Evolutionary conservation across 2,113 vertebrate species (phyloP).

Genomic region (Chrysochloris asiatica): DNA sequence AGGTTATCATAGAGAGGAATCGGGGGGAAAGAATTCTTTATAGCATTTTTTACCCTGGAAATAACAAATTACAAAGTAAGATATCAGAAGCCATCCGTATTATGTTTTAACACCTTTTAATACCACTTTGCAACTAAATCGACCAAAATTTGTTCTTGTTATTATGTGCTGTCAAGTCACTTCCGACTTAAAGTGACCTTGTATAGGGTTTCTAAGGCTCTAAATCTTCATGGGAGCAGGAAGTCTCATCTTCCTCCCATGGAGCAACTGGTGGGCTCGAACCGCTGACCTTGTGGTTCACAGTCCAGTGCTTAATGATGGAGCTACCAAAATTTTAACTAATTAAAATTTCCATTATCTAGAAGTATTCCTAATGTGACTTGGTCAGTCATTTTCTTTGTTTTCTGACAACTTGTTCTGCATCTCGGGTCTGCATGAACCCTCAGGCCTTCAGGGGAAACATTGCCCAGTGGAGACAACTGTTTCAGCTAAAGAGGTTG

Average conservation of each 20-base stretch:
- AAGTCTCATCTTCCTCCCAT: too few relatives aligned
- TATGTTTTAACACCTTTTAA: neutral
- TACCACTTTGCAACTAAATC: slow-evolving; percentile 13
- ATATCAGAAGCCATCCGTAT: slow-evolving; percentile 5
- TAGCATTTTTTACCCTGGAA: neutral
- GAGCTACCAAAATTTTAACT: too few relatives aligned
- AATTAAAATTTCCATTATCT: neutral
- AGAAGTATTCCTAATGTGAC: neutral
- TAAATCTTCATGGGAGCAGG: too few relatives aligned
- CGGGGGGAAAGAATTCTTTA: neutral
- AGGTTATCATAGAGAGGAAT: neutral
- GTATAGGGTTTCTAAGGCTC: too few relatives aligned
- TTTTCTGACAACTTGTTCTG: neutral
- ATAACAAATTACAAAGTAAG: slow-evolving; percentile 27
- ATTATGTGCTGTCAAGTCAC: too few relatives aligned
- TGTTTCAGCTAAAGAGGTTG: neutral
- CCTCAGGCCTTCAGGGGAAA: neutral
- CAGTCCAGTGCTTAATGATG: too few relatives aligned
- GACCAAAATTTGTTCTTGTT: slow-evolving; percentile 39
- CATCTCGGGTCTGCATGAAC: neutral
- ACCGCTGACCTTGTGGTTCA: too few relatives aligned
- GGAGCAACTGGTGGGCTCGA: too few relatives aligned
- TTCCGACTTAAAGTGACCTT: too few relatives aligned
- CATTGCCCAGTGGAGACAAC: neutral
- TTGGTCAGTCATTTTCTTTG: neutral